Conservation (phyloP, 2,888 invertebrate genomes). For the Oscheius onirici region DNA sequence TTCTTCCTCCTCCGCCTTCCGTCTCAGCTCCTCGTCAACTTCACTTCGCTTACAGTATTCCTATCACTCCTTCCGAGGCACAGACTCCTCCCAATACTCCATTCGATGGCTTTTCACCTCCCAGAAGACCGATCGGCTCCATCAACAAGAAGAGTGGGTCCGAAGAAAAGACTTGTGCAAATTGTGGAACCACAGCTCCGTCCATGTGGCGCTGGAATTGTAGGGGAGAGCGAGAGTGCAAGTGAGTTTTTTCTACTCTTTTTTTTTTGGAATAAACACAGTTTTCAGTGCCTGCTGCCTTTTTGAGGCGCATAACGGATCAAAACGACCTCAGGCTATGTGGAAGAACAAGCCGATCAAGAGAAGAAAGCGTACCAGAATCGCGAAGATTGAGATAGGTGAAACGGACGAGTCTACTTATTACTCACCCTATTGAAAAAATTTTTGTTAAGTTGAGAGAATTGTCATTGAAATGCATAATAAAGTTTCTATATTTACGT, state of each 20-base stretch:
- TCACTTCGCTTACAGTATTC: too few relatives aligned
- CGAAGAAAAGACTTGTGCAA: slow-evolving; percentile 9
- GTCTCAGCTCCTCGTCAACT: too few relatives aligned
- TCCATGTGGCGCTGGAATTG: slow-evolving; percentile 17
- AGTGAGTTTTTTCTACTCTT: slow-evolving; percentile 2
- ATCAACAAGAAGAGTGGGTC: neutral
- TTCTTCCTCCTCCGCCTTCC: too few relatives aligned
- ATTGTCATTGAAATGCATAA: too few relatives aligned
- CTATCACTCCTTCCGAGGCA: too few relatives aligned
- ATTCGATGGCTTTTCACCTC: neutral
- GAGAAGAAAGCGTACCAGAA: slow-evolving; percentile 4
- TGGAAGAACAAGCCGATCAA: neutral
- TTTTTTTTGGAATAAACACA: neutral
- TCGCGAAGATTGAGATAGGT: neutral
- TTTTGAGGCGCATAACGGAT: neutral
- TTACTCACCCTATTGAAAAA: neutral
- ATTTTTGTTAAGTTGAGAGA: neutral
- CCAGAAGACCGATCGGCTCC: neutral
- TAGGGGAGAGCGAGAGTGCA: slow-evolving; percentile 13
- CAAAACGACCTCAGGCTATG: neutral
- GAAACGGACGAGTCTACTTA: neutral
- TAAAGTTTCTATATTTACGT: too few relatives aligned
- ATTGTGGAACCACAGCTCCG: neutral
- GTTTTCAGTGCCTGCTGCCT: slow-evolving; percentile 10
- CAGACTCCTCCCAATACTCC: slow-evolving; percentile 18